phyloP scores from a whole-genome alignment of 2,113 vertebrate species.

The Cervus canadensis region DNA sequence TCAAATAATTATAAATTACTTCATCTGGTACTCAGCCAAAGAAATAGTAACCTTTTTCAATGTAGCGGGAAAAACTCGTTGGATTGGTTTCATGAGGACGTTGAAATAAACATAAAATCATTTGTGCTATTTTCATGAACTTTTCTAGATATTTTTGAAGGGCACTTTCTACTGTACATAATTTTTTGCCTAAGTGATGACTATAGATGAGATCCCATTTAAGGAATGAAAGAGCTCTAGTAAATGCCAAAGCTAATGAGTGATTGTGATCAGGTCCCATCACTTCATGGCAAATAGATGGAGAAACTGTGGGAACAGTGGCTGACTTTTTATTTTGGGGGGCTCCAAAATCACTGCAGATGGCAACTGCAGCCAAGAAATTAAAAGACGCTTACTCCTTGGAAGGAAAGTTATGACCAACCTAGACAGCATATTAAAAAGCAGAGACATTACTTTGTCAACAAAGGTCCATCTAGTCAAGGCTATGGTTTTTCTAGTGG shows the following conservation, averaged over 20 bases:
- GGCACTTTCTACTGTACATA: not conserved
- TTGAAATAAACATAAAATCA: not conserved
- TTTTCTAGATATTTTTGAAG: not conserved
- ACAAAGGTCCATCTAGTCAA: no score
- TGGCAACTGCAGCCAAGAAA: not conserved
- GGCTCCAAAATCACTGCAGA: not conserved
- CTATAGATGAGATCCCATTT: not conserved
- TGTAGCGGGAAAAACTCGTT: not conserved
- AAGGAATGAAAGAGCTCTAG: not conserved
- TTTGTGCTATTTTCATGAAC: not conserved
- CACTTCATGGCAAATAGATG: not conserved
- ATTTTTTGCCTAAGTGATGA: not conserved
- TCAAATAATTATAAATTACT: not conserved
- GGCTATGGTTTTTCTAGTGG: no score
- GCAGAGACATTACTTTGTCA: no score
- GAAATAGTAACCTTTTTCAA: not conserved
- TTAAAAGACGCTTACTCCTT: not conserved
- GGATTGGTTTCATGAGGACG: not conserved
- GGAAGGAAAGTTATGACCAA: no score
- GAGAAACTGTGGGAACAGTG: not conserved
- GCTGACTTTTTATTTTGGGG: not conserved
- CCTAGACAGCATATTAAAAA: no score
- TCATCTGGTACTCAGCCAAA: not conserved
- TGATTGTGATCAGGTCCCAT: not conserved
- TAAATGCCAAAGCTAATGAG: not conserved